Evolutionary conservation across 2,113 vertebrate genomes (phyloP), one percentile per base, ranked within the genome.

Genomic region (Zeus faber): DNA sequence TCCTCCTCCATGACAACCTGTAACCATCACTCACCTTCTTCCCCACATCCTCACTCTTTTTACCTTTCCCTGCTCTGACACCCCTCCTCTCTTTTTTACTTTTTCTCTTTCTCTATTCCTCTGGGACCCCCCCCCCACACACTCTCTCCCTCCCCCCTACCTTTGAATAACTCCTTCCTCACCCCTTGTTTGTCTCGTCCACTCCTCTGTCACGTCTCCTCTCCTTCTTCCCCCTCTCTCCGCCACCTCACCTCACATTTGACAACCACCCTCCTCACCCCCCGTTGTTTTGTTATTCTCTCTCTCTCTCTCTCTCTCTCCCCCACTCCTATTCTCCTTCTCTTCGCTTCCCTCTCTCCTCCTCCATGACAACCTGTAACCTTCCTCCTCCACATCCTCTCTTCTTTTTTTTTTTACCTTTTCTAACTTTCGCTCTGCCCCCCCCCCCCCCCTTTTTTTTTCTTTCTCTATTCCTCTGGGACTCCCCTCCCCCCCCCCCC

Each of bases 391-490:
- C 18, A 21, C 20, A 6, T 8, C 16, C 27, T 46, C 24, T 37
- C 55, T 54, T 44, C 20, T 21, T 44, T 11, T 24, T 6, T 37
- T 20, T n/a, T 6, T 29, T 16, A 48, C 56, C 3, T 2, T 33
- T 22, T 72, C 17, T 43, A 16, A 53, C 24, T 45, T 67, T 64
- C 54, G 39, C 46, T 31, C 41, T 4, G 51, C 27, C 54, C 48
- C 48, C 58, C 14, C 54, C 52, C 40, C 50, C 23, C 14, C 51
- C 39, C 48, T 49, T 31, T 66, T 61, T n/a, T 23, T 20, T 22
- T 49, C 23, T 43, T 45, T 21, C 54, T 52, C 29, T n/a, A n/a
- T n/a, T n/a, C n/a, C n/a, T n/a, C n/a, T n/a, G n/a, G n/a, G n/a
- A n/a, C 24, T 24, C 22, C 45, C 16, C 13, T 37, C 47, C 39